phyloP scores from a whole-genome alignment of 1,140 invertebrate species.

The Antheraea mylitta region DNA sequence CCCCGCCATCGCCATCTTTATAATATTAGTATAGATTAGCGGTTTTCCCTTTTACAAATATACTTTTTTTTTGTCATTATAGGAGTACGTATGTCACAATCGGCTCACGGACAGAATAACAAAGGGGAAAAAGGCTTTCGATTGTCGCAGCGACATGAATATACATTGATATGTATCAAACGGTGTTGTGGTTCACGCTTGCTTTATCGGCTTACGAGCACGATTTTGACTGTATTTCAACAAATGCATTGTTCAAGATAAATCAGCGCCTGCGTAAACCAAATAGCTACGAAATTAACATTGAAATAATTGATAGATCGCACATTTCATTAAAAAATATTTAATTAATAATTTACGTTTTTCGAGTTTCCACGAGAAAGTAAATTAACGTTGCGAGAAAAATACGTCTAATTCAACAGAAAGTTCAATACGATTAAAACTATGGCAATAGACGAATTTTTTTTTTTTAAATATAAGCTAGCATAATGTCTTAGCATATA shows the following conservation, averaged over 20 bases:
- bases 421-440: too few relatives aligned
- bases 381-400: too few relatives aligned
- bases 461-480: too few relatives aligned
- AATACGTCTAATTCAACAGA: too few relatives aligned
- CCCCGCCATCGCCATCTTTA: too few relatives aligned
- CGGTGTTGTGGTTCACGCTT: slow-evolving; percentile 28
- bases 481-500: too few relatives aligned
- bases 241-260: not conserved
- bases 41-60: not conserved
- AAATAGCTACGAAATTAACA: not conserved
- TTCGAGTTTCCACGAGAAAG: too few relatives aligned
- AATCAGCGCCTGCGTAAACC: not conserved
- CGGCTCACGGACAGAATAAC: slow-evolving; percentile 3
- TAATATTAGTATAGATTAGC: too few relatives aligned
- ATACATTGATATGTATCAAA: slow-evolving; percentile 58
- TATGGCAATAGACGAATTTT: too few relatives aligned
- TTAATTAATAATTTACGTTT: too few relatives aligned
- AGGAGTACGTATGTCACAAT: not conserved
- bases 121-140: slow-evolving; percentile 50
- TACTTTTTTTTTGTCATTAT: not conserved
- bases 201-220: slow-evolving; percentile 17
- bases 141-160: slow-evolving; percentile 57
- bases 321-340: too few relatives aligned
- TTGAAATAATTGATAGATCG: too few relatives aligned
- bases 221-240: slow-evolving; percentile 3